phyloP scores from a whole-genome alignment of 1,140 invertebrate species.

The Pantala flavescens region DNA sequence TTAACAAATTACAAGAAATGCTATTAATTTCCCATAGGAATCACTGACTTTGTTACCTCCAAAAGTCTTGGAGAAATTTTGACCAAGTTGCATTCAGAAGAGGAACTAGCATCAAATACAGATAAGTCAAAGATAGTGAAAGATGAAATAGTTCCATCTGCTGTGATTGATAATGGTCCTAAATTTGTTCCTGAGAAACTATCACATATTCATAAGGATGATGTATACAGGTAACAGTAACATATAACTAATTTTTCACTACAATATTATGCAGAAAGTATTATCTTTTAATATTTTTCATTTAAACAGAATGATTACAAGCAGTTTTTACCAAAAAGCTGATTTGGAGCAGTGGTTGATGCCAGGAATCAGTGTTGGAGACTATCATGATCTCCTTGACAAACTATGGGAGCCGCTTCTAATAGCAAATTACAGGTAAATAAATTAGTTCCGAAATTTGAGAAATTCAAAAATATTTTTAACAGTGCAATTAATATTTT shows the following conservation, averaged over 20 bases:
- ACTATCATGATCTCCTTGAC: constrained; percentile 56
- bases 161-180: constrained; percentile 27
- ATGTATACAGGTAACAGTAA: constrained; percentile 44
- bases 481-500: neutral
- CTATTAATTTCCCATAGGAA: constrained; percentile 38
- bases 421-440: constrained; percentile 43
- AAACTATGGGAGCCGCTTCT: constrained; percentile 55
- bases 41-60: constrained; percentile 67
- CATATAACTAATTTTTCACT: constrained; percentile 31
- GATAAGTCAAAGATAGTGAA: constrained; percentile 19
- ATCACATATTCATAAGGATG: constrained; percentile 47
- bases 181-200: constrained; percentile 46
- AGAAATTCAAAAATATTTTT: too few relatives aligned
- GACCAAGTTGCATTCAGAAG: constrained; percentile 39
- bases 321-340: constrained; percentile 73
- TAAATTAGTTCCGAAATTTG: neutral
- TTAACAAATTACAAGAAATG: too few relatives aligned
- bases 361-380: constrained; percentile 46
- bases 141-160: constrained; percentile 16
- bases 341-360: constrained; percentile 67
- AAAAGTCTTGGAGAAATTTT: constrained; percentile 56
- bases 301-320: constrained; percentile 56
- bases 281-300: too few relatives aligned
- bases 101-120: constrained; percentile 19
- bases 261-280: too few relatives aligned